Evolutionary conservation across 1,140 invertebrate species (phyloP).

Genomic region (Chrysomallon squamiferum): DNA sequence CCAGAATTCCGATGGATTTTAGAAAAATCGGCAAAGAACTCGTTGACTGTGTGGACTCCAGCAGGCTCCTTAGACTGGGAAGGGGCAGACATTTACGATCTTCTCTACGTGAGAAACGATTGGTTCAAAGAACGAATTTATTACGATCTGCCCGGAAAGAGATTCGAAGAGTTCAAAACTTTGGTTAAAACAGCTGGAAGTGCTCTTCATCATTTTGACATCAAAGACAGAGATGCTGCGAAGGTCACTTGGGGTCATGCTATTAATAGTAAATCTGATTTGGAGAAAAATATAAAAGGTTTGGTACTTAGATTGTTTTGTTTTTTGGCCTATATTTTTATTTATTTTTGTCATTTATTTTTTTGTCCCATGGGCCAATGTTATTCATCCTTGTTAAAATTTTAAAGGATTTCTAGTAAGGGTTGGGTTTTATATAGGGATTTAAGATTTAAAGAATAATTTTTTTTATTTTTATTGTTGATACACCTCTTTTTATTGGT

Average conservation of each 20-base stretch:
- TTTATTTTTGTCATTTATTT: not conserved
- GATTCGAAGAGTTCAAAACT: slow-evolving; percentile 11
- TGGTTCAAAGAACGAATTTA: slow-evolving; percentile 15
- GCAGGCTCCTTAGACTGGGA: not conserved
- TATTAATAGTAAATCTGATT: slow-evolving; percentile 5
- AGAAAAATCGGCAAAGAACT: not conserved
- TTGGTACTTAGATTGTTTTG: not conserved
- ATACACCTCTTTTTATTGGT: not conserved
- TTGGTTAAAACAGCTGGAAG: slow-evolving; percentile 17
- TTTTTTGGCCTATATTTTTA: not conserved
- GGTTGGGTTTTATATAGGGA: not conserved
- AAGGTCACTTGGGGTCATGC: slow-evolving; percentile 22
- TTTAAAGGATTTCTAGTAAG: not conserved
- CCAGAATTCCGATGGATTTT: not conserved
- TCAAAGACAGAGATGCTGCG: slow-evolving; percentile 17
- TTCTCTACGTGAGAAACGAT: slow-evolving; percentile 13
- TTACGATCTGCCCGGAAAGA: slow-evolving; percentile 18
- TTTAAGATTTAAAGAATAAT: not conserved
- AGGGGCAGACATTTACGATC: not conserved
- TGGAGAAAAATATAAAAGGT: slow-evolving; percentile 13
- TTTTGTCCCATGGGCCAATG: not conserved
- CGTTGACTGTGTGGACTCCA: not conserved
- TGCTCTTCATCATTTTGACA: slow-evolving; percentile 18
- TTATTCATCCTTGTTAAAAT: not conserved
- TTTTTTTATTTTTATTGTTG: not conserved